A percentile compares a stretch with the other conserved stretches of the same genome.
Conservation (phyloP, 2,888 invertebrate species). For the Cheilosia soror region DNA sequence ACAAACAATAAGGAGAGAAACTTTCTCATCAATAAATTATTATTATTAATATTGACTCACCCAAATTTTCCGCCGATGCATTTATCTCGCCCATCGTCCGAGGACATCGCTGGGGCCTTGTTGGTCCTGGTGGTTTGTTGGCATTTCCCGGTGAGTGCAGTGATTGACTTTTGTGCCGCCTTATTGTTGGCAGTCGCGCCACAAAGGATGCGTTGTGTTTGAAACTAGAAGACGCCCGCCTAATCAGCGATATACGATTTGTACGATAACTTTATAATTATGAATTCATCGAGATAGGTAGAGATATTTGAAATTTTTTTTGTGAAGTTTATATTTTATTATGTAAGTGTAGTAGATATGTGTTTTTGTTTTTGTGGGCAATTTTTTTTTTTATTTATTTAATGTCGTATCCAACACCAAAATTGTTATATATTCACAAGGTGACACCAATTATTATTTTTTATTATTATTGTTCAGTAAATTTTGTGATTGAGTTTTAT, state of each 20-base stretch:
- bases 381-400: slow-evolving; percentile 31
- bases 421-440: slow-evolving; percentile 54
- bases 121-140: slow-evolving; percentile 80
- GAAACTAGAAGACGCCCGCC: slow-evolving; percentile 92
- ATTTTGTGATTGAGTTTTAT: slow-evolving; percentile 22
- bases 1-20: slow-evolving; percentile 43
- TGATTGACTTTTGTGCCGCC: slow-evolving; percentile 91
- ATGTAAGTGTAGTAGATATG: background rate
- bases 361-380: slow-evolving; percentile 49
- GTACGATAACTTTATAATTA: slow-evolving; percentile 78
- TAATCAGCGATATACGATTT: slow-evolving; percentile 83
- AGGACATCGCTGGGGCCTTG: slow-evolving; percentile 84
- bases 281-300: slow-evolving; percentile 63
- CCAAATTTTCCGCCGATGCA: slow-evolving; percentile 90
- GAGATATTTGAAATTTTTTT: slow-evolving; percentile 69
- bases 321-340: slow-evolving; percentile 50
- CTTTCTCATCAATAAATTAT: slow-evolving; percentile 35
- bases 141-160: slow-evolving; percentile 88
- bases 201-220: slow-evolving; percentile 97
- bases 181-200: slow-evolving; percentile 94
- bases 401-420: slow-evolving; percentile 32
- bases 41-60: slow-evolving; percentile 83
- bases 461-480: slow-evolving; percentile 1
- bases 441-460: slow-evolving; percentile 37
- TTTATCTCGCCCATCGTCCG: slow-evolving; percentile 89